Evolutionary conservation across 2,113 vertebrate species (phyloP), one percentile per base, ranked within the genome.

Genomic region (Lathamus discolor): DNA sequence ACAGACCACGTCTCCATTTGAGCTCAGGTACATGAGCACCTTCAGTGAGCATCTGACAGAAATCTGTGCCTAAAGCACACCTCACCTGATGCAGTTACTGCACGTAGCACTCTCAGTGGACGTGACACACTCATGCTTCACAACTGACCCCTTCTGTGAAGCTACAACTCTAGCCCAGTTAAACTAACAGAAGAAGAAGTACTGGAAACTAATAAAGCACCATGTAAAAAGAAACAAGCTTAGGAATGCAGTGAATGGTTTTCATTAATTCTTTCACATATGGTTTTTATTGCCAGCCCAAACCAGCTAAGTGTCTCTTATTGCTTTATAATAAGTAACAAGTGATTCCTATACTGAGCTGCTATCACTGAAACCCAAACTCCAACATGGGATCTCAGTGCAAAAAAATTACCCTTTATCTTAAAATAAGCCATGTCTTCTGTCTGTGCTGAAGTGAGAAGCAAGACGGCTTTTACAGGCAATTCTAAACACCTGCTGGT

Each of bases 261-360:
- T 91, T 87, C 88, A 96, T 96, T 92, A 95, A 81, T 92, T 93
- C 90, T 75, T 88, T 68, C 86, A 86, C 93, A 95, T 93, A 93
- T 90, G 88, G 35, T 86, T 96, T 92, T 68, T 79, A 96, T 86
- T 93, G 88, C 17, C 55, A 88, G 88, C 27, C 88, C 78, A 64
- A 87, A 86, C 49, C 0, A 14, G 43, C 91, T 85, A 86, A 92
- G 55, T 69, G n/a, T 61, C 70, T 91, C 59, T 91, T 84, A 96
- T 70, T 96, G 79, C 70, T 87, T 87, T 48, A 52, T 77, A 94
- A 24, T 63, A 95, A 90, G 33, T 63, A 96, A 88, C 72, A 91
- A 96, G 79, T 88, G 88, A 90, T 93, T 94, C 83, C 78, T 64
- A 80, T 17, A 55, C 2, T 1, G 55, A 82, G 48, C 41, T 87